phyloP scores from a whole-genome alignment of 2,888 invertebrate species.

The Chrysodeixis includens region DNA sequence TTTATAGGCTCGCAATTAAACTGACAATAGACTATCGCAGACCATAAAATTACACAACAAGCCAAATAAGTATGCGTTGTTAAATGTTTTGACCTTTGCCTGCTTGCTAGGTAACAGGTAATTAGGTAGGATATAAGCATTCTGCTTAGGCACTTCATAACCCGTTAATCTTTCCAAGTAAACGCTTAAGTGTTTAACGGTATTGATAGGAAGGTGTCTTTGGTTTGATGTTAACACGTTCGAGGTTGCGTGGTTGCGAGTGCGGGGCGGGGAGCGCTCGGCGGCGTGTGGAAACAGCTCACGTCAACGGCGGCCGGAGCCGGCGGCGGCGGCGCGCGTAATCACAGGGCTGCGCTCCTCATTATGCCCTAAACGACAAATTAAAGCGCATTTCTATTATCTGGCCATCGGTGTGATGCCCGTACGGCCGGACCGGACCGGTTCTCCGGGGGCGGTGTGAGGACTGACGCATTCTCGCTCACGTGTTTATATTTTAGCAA shows the following conservation, averaged over 20 bases:
- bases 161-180: not conserved
- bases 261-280: conserved; percentile 60
- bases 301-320: conserved; percentile 89
- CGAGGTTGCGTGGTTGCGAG: conserved; percentile 68
- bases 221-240: conserved; percentile 69
- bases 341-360: conserved; percentile 89
- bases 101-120: not conserved
- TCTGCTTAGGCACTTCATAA: not conserved
- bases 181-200: conserved; percentile 4
- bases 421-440: conserved; percentile 68
- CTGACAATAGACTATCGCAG: too few relatives aligned
- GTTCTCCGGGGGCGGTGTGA: conserved; percentile 70
- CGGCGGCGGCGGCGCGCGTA: conserved; percentile 86
- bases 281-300: conserved; percentile 78
- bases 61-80: not conserved
- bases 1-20: too few relatives aligned
- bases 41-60: too few relatives aligned
- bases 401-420: conserved; percentile 83
- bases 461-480: conserved; percentile 62
- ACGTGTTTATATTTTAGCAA: conserved; percentile 68
- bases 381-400: conserved; percentile 89
- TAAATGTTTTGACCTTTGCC: not conserved
- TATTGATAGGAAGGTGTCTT: conserved; percentile 37
- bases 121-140: not conserved
- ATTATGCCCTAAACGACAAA: conserved; percentile 89